Percentiles rank a stretch among this genome's conserved stretches.
phyloP scores from a whole-genome alignment of 2,888 invertebrate species.

The Drosophila aldrichi region DNA sequence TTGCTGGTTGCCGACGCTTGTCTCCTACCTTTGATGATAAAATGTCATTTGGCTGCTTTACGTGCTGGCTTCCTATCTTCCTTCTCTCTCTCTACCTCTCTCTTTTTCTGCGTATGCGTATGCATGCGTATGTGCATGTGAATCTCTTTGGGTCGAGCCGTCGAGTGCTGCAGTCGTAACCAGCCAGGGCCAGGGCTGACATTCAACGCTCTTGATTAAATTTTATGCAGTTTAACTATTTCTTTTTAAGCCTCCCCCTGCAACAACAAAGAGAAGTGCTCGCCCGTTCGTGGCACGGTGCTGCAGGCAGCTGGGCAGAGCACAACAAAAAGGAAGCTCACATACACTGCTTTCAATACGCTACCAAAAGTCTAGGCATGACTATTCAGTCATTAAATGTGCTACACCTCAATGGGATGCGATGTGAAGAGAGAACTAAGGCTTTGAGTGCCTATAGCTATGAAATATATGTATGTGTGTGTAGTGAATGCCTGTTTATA shows the following conservation, averaged over 20 bases:
- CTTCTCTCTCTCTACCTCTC: background rate
- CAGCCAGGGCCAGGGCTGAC: slow-evolving; percentile 76
- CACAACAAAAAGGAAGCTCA: slow-evolving; percentile 9
- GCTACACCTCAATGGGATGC: background rate
- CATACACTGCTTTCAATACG: slow-evolving; percentile 46
- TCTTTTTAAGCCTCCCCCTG: slow-evolving; percentile 47
- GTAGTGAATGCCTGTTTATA: no score
- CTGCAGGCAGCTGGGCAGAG: background rate
- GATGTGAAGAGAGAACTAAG: background rate
- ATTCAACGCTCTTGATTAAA: slow-evolving; percentile 81
- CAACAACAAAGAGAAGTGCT: slow-evolving; percentile 31
- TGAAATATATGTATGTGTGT: background rate
- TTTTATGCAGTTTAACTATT: slow-evolving; percentile 81
- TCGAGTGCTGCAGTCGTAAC: slow-evolving; percentile 42
- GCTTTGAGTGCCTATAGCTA: background rate
- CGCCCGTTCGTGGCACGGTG: background rate
- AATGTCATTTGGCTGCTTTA: slow-evolving; percentile 81
- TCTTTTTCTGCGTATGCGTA: background rate
- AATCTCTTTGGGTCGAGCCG: slow-evolving; percentile 19
- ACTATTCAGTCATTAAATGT: background rate
- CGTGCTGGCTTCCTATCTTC: slow-evolving; percentile 49
- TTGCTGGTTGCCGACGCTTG: slow-evolving; percentile 53
- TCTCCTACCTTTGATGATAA: slow-evolving; percentile 80
- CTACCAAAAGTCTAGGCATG: background rate
- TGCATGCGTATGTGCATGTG: slow-evolving; percentile 19